These are phyloP conservation scores for Sycophila sp. DNA, from an alignment of 1,140 invertebrate species.

Conservation along the genomic window DNA sequence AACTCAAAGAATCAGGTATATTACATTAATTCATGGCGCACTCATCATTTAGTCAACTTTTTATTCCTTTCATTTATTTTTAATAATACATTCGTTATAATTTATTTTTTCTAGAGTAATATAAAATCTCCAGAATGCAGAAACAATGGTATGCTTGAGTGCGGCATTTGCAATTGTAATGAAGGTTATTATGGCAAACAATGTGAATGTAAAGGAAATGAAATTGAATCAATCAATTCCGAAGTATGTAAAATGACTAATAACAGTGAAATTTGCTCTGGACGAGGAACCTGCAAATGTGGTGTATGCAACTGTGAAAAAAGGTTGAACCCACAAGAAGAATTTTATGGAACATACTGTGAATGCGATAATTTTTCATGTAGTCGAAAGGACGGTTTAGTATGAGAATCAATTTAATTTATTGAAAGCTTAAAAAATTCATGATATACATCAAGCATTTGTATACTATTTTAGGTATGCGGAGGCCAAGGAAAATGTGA, in stretches of 20 bases:
- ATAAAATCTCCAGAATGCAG: neutral
- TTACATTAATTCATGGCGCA: too few relatives aligned
- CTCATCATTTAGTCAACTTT: too few relatives aligned
- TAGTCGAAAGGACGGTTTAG: constrained; percentile 78
- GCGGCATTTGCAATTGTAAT: constrained; percentile 80
- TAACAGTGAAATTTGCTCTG: constrained; percentile 65
- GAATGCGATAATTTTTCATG: constrained; percentile 97
- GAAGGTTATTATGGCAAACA: constrained; percentile 71
- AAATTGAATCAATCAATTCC: constrained; percentile 23
- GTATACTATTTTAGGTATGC: constrained; percentile 62
- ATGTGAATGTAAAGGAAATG: constrained; percentile 75
- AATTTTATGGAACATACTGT: constrained; percentile 81
- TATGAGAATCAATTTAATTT: too few relatives aligned
- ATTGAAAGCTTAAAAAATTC: too few relatives aligned
- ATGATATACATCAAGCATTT: too few relatives aligned
- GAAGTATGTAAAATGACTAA: constrained; percentile 43
- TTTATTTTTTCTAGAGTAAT: neutral
- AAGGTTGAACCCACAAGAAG: constrained; percentile 61
- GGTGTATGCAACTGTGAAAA: constrained; percentile 72
- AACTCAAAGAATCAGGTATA: constrained; percentile 63
- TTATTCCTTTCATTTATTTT: too few relatives aligned
- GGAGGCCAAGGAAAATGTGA: constrained; percentile 74
- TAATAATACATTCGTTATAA: too few relatives aligned
- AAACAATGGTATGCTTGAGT: constrained; percentile 69
- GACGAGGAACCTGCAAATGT: constrained; percentile 73